Evolutionary conservation across 23 tunicate species (phyloP), one percentile per base, ranked within the genome.

Genomic region (Diplosoma virens): DNA sequence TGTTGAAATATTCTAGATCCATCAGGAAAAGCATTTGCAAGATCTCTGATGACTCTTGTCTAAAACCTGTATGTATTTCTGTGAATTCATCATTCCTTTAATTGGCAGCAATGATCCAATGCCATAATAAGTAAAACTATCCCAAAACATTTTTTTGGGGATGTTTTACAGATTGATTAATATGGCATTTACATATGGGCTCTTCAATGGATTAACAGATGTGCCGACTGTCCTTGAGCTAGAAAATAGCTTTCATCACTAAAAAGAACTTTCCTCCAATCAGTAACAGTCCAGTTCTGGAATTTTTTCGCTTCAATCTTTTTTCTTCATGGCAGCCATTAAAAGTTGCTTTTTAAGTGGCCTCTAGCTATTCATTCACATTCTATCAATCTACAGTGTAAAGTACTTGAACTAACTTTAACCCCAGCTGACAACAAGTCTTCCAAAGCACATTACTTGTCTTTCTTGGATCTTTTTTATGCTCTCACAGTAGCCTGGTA

Each of bases 151-250:
- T 9, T 58, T n/a, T 58, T 58, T 58, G 16, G 65, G 16, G 65
- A 58, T 58, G 65, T 58, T 58, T 58, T 58, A 58, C 65, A 58
- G n/a, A 20, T 58, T 58, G 25, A 58, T 58, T 58, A 22, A 58
- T n/a, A 58, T n/a, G 65, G n/a, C 21, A 5, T 11, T 20, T 14
- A 46, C 52, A 11, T 46, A 46, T 14, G 16, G 24, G 65, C 26
- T 9, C 21, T n/a, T 22, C 65, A 7, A n/a, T 58, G 26, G 25
- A n/a, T 20, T 6, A 6, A 41, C 50, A 41, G 50, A 41, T 14
- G 9, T 41, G 50, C n/a, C 21, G 16, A 58, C 65, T 58, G 6
- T 58, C 20, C 65, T 58, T 58, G 65, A 58, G 14, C 24, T 41
- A 41, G 26, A 58, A 58, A 58, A 58, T n/a, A 22, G 65, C 65